These are phyloP conservation scores for Hafferia zeledoni DNA, from an alignment of 2,797 vertebrate genomes.

Conservation along the genomic window DNA sequence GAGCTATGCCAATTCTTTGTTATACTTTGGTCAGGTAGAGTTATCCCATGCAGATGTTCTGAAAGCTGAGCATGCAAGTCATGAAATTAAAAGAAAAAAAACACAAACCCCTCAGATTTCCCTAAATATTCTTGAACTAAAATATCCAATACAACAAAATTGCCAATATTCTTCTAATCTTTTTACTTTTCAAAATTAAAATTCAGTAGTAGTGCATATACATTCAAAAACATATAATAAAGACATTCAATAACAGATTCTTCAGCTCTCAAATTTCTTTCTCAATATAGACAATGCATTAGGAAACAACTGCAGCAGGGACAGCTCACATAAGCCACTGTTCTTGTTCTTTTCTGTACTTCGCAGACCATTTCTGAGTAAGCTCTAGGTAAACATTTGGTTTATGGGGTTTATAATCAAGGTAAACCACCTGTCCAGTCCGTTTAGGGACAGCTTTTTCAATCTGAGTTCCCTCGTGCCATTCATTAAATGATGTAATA, in stretches of 20 bases:
- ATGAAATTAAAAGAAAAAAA: background rate
- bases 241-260: background rate
- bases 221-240: conserved; percentile 24
- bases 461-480: conserved; percentile 98
- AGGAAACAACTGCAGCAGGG: background rate
- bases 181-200: conserved; percentile 24
- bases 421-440: conserved; percentile 80
- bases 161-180: background rate
- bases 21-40: conserved; percentile 8
- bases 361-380: conserved; percentile 92
- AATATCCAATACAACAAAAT: background rate
- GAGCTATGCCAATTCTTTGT: background rate
- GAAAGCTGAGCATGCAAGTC: conserved; percentile 12
- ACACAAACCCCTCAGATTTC: background rate
- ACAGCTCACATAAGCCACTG: conserved; percentile 71
- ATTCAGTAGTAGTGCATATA: conserved; percentile 42
- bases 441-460: conserved; percentile 92
- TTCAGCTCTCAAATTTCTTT: background rate
- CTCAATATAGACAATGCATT: background rate
- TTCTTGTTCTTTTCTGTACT: conserved; percentile 85
- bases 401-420: conserved; percentile 93
- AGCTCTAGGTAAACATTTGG: conserved; percentile 91
- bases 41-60: conserved; percentile 24
- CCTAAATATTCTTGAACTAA: conserved; percentile 3
- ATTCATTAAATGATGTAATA: conserved; percentile 97